These are phyloP conservation scores for Cordylochernes scorpioides DNA, from an alignment of 2,888 invertebrate genomes.

Conservation along the genomic window DNA sequence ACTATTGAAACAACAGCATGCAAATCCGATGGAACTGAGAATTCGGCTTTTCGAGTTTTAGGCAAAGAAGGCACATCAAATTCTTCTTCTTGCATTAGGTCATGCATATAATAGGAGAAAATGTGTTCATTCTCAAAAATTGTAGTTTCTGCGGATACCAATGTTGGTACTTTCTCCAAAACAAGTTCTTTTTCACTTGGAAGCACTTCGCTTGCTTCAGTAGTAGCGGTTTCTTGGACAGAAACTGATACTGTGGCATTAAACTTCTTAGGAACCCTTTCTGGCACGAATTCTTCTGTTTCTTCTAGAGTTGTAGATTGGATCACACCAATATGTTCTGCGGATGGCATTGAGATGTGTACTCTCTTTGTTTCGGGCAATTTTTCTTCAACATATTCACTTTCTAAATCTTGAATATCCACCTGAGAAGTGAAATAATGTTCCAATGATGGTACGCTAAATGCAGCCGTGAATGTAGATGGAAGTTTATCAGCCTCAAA, in stretches of 20 bases:
- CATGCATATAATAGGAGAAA: slow-evolving; percentile 48
- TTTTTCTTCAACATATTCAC: slow-evolving; percentile 2
- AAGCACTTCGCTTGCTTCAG: slow-evolving; percentile 10
- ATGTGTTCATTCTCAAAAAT: slow-evolving; percentile 14
- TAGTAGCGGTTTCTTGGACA: slow-evolving; percentile 11
- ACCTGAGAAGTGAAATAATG: slow-evolving; percentile 7
- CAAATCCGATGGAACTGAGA: slow-evolving; percentile 8
- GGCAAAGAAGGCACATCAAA: slow-evolving; percentile 5
- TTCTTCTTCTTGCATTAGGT: slow-evolving; percentile 45
- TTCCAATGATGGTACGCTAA: slow-evolving; percentile 12
- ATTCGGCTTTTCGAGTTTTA: slow-evolving; percentile 5
- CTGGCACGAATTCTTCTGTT: slow-evolving; percentile 9
- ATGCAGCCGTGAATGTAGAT: slow-evolving; percentile 7
- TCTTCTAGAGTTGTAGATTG: slow-evolving; percentile 8
- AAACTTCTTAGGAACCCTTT: slow-evolving; percentile 4
- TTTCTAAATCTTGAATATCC: slow-evolving; percentile 8
- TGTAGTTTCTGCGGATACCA: slow-evolving; percentile 20
- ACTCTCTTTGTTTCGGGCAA: not conserved
- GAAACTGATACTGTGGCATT: slow-evolving; percentile 10
- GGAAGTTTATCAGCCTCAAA: slow-evolving; percentile 6
- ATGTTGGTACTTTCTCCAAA: slow-evolving; percentile 12
- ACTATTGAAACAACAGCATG: slow-evolving; percentile 9
- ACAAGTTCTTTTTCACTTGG: slow-evolving; percentile 18
- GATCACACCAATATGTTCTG: slow-evolving; percentile 10
- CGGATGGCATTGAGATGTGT: slow-evolving; percentile 6